Percentiles rank a stretch among this genome's conserved stretches.
Evolutionary conservation across 2,888 invertebrate genomes (phyloP).

Genomic region (Ectemnius lituratus): DNA sequence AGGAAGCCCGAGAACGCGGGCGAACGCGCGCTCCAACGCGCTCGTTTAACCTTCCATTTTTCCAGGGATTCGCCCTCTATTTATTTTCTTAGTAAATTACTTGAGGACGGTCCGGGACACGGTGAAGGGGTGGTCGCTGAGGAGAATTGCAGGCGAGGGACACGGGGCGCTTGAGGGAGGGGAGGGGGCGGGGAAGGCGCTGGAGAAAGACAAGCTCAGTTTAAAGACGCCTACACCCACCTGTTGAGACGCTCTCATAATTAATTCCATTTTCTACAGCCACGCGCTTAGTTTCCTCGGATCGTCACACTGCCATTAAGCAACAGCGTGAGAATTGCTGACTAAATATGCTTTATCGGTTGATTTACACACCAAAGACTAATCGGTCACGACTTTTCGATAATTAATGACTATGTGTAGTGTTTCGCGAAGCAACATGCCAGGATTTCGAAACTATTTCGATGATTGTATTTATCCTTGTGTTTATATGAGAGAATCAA

Average conservation of each 20-base stretch:
- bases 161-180: slow-evolving; percentile 20
- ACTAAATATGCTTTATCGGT: too few relatives aligned
- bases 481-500: too few relatives aligned
- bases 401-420: too few relatives aligned
- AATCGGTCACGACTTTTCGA: too few relatives aligned
- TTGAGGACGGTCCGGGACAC: slow-evolving; percentile 72
- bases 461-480: too few relatives aligned
- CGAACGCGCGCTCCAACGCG: slow-evolving; percentile 61
- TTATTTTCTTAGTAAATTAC: slow-evolving; percentile 77
- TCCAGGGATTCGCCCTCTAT: slow-evolving; percentile 69
- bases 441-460: too few relatives aligned
- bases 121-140: slow-evolving; percentile 63
- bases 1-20: slow-evolving; percentile 60
- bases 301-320: slow-evolving; percentile 42
- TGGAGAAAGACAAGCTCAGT: slow-evolving; percentile 46
- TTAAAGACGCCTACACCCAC: slow-evolving; percentile 76
- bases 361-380: too few relatives aligned
- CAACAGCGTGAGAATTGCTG: background rate
- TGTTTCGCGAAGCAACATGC: too few relatives aligned
- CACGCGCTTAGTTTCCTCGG: slow-evolving; percentile 65
- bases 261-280: slow-evolving; percentile 77
- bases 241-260: slow-evolving; percentile 77
- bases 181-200: slow-evolving; percentile 13
- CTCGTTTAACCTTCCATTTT: slow-evolving; percentile 69
- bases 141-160: slow-evolving; percentile 50